These are phyloP conservation scores for Osmoderma eremita DNA, from an alignment of 2,888 invertebrate species.

Conservation along the genomic window DNA sequence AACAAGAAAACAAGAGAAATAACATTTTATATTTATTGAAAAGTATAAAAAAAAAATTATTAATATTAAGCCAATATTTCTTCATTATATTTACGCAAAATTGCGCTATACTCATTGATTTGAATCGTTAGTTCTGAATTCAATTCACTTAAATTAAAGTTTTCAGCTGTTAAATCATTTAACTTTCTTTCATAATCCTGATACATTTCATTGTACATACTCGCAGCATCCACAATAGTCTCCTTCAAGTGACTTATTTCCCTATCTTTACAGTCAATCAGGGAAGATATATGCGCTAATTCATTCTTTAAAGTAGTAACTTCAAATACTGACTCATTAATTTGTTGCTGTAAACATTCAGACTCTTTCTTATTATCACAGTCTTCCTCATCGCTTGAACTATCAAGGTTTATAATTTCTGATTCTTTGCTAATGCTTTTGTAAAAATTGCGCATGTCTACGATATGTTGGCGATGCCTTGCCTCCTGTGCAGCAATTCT, in stretches of 20 bases:
- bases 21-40: too few relatives aligned
- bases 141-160: too few relatives aligned
- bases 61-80: too few relatives aligned
- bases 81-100: too few relatives aligned
- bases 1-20: too few relatives aligned
- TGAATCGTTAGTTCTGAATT: too few relatives aligned
- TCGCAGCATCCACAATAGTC: not conserved
- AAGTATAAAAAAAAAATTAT: too few relatives aligned
- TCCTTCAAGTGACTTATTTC: not conserved
- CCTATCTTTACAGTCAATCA: not conserved
- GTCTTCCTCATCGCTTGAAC: slow-evolving; percentile 13
- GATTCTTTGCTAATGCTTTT: not conserved
- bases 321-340: not conserved
- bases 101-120: too few relatives aligned
- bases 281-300: too few relatives aligned
- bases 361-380: not conserved
- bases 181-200: too few relatives aligned
- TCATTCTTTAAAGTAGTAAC: too few relatives aligned
- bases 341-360: not conserved
- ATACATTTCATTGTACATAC: not conserved
- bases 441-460: not conserved
- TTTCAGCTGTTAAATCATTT: too few relatives aligned
- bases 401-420: not conserved
- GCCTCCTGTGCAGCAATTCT: not conserved
- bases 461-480: not conserved